Evolutionary conservation across 2,797 vertebrate species (phyloP), one percentile per base, ranked within the genome.

Genomic region (Lutjanus campechanus): DNA sequence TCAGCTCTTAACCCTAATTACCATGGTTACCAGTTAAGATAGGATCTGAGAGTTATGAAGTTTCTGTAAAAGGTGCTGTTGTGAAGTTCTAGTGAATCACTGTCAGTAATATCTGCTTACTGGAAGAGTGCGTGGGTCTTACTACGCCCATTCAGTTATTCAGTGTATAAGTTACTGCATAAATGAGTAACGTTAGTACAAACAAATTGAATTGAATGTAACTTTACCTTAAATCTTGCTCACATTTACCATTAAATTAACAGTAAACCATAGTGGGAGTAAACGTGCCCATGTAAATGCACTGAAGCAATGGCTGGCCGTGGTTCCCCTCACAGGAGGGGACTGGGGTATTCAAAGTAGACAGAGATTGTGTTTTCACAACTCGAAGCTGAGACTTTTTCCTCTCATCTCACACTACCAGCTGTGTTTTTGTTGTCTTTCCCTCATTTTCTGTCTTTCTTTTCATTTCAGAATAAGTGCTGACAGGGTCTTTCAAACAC

Each of bases 371-470:
- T 89, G 84, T 90, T 93, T 91, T 91, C 74, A 82, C 85, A 89
- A 83, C 70, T 73, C 68, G 3, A 71, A 88, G 78, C 69, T 53
- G 55, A 88, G 78, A 77, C 71, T 51, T 63, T 80, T 56, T 46
- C 60, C 73, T 89, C 87, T 93, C 88, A 75, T 92, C 90, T 87
- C 82, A 51, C 75, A 49, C 64, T 40, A 41, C 79, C 92, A 94
- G 92, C 93, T 94, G 94, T 93, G 91, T 92, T 93, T 90, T 89
- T 87, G 87, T 93, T 91, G 84, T 92, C 69, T 82, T 88, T 83
- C 54, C 36, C 79, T 68, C 49, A 20, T 81, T 79, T 77, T 90
- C 69, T 69, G 70, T 73, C 81, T 68, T 69, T 85, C 76, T 88
- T 88, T 88, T 86, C 67, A 65, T 82, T 83, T 88, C 70, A 91